These are phyloP conservation scores for Panopea generosa DNA, from an alignment of 2,888 invertebrate species.

Conservation along the genomic window DNA sequence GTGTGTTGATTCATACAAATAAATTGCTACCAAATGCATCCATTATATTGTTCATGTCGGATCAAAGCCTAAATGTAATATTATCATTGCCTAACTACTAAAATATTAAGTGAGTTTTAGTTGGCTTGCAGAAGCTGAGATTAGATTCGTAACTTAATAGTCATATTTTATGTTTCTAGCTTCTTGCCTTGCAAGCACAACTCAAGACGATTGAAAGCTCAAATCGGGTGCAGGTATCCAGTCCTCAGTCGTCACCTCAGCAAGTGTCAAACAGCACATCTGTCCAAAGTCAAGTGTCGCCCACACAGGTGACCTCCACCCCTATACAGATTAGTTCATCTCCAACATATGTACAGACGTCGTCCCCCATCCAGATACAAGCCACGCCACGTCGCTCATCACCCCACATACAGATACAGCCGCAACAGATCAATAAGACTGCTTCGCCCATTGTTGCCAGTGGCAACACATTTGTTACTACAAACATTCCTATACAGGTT, in stretches of 20 bases:
- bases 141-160: too few relatives aligned
- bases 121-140: too few relatives aligned
- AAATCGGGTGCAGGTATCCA: constrained; percentile 17
- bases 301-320: constrained; percentile 42
- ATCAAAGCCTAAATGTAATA: too few relatives aligned
- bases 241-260: constrained; percentile 19
- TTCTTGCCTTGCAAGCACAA: constrained; percentile 47
- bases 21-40: too few relatives aligned
- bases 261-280: constrained; percentile 43
- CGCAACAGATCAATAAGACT: constrained; percentile 50
- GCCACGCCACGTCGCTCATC: constrained; percentile 37
- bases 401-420: constrained; percentile 32
- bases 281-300: constrained; percentile 35
- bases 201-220: constrained; percentile 32
- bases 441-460: constrained; percentile 73
- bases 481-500: constrained; percentile 85
- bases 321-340: constrained; percentile 52
- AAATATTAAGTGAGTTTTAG: too few relatives aligned
- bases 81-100: too few relatives aligned
- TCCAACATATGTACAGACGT: constrained; percentile 44
- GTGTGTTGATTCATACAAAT: too few relatives aligned
- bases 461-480: constrained; percentile 79
- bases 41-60: too few relatives aligned
- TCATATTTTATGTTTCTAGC: constrained; percentile 22
- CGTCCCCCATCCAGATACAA: constrained; percentile 59